These are phyloP conservation scores for Aphrophora alni DNA, from an alignment of 2,888 invertebrate genomes.

Conservation along the genomic window DNA sequence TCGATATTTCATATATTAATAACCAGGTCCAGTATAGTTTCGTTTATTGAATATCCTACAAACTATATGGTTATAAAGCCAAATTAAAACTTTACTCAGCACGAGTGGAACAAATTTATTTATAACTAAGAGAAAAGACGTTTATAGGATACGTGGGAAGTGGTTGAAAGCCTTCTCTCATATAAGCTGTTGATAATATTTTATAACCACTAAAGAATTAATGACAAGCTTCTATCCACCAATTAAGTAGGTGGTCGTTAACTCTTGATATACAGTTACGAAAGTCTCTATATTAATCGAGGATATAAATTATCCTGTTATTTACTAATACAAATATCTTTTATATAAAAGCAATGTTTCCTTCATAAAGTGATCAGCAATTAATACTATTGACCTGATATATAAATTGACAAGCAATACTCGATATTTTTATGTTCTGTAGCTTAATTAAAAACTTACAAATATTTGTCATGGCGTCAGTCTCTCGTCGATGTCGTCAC, in stretches of 20 bases:
- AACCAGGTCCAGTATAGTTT: no score
- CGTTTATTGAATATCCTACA: background rate
- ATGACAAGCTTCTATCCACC: background rate
- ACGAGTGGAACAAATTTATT: background rate
- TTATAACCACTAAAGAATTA: slow-evolving; percentile 6
- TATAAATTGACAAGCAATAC: no score
- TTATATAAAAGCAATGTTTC: no score
- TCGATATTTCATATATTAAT: no score
- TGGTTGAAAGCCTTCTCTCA: slow-evolving; percentile 2
- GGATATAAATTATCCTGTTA: background rate
- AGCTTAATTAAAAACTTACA: no score
- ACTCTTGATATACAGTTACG: background rate
- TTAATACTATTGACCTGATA: no score
- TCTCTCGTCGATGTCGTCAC: no score
- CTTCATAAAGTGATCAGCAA: no score
- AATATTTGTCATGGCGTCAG: no score
- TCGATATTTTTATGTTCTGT: no score
- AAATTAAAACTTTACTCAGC: background rate
- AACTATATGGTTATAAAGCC: background rate
- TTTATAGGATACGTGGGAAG: background rate
- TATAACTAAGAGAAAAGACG: background rate
- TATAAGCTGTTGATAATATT: background rate
- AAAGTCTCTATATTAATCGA: background rate
- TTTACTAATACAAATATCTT: background rate
- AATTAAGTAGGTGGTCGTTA: background rate